Percentiles rank a stretch among this genome's conserved stretches.
These are phyloP conservation scores for Ptilodon capucinus DNA, from an alignment of 2,888 invertebrate genomes.

Conservation along the genomic window DNA sequence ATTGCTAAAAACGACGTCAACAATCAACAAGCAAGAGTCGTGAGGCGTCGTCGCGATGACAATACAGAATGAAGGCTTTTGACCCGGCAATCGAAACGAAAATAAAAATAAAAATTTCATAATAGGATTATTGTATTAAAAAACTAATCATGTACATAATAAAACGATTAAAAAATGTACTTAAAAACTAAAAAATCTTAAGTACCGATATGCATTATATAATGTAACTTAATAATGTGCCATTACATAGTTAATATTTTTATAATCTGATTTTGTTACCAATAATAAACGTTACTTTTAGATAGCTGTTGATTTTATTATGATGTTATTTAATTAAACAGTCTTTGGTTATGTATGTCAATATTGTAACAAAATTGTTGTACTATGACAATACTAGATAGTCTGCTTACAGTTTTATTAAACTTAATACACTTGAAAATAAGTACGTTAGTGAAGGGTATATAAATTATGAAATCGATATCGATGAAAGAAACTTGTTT, in stretches of 20 bases:
- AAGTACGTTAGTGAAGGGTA: too few species aligned
- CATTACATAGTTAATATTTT: constrained; percentile 45
- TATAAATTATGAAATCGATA: too few species aligned
- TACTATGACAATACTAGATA: too few species aligned
- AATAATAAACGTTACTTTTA: constrained; percentile 36
- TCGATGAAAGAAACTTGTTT: too few species aligned
- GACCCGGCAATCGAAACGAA: constrained; percentile 31
- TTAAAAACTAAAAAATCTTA: neutral
- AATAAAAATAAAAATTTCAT: constrained; percentile 20
- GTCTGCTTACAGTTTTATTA: too few species aligned
- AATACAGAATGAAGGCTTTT: constrained; percentile 10
- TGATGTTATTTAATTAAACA: neutral
- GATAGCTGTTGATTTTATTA: constrained; percentile 11
- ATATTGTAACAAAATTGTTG: too few species aligned
- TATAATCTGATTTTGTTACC: constrained; percentile 51
- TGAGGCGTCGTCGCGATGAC: too few species aligned
- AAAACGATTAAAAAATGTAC: constrained; percentile 17
- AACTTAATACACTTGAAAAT: too few species aligned
- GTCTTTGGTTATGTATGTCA: neutral
- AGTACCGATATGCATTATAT: constrained; percentile 54
- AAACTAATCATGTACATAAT: constrained; percentile 36
- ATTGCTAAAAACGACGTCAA: constrained; percentile 9
- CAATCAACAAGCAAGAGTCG: too few species aligned
- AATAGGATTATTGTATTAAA: constrained; percentile 30
- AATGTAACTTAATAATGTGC: constrained; percentile 49